phyloP scores from a whole-genome alignment of 2,888 invertebrate species.

The Ferdinandea cuprea region DNA sequence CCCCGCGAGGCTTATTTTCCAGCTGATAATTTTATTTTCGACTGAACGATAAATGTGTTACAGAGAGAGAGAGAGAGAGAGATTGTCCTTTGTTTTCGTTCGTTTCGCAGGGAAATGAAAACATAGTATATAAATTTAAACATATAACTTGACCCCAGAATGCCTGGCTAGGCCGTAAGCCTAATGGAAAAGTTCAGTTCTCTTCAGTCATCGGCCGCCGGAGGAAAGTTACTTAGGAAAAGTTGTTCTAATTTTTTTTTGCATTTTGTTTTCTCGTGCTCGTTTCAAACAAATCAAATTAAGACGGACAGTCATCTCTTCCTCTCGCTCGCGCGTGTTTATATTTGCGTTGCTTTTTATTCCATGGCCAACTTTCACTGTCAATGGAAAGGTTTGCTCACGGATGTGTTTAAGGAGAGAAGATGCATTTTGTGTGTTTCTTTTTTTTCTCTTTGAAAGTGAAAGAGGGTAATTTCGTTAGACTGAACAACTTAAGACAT shows the following conservation, averaged over 20 bases:
- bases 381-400: not conserved
- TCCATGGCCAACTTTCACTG: conserved; percentile 8
- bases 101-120: not conserved
- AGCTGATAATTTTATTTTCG: conserved; percentile 15
- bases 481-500: conserved; percentile 16
- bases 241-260: not conserved
- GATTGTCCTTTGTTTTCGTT: not conserved
- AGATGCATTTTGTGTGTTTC: conserved; percentile 10
- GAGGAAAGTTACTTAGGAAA: conserved; percentile 3
- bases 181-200: conserved; percentile 55
- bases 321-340: not conserved
- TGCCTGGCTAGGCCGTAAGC: conserved; percentile 16
- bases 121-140: not conserved
- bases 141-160: conserved; percentile 11
- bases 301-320: too few relatives aligned
- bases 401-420: conserved; percentile 2
- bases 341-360: conserved; percentile 14
- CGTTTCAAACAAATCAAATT: too few relatives aligned
- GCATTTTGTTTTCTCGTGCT: not conserved
- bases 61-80: too few relatives aligned
- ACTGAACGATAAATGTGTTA: not conserved
- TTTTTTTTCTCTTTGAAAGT: too few relatives aligned
- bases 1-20: conserved; percentile 15
- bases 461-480: conserved; percentile 36
- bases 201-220: not conserved